A percentile compares a stretch with the other conserved stretches of the same genome.
phyloP scores from a whole-genome alignment of 2,888 invertebrate genomes.

The Xylota segnis region DNA sequence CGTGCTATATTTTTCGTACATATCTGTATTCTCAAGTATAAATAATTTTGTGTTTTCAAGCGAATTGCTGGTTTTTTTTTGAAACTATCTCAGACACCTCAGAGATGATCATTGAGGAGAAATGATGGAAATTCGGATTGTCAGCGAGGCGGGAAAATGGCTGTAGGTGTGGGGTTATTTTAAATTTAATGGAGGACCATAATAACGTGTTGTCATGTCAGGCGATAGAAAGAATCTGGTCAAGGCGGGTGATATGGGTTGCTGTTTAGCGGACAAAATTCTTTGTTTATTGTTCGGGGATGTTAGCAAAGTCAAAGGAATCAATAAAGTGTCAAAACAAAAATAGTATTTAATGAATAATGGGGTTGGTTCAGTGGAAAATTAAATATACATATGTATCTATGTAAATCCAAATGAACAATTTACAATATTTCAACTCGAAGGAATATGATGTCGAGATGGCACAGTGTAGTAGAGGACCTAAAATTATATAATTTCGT shows the following conservation, averaged over 20 bases:
- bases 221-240: constrained; percentile 16
- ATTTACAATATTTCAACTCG: too few relatives aligned
- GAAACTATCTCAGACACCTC: constrained; percentile 27
- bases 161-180: neutral
- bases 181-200: constrained; percentile 10
- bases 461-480: too few relatives aligned
- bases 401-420: too few relatives aligned
- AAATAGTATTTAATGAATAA: neutral
- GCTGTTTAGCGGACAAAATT: neutral
- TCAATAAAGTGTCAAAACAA: constrained; percentile 12
- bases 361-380: too few relatives aligned
- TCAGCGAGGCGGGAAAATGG: constrained; percentile 3
- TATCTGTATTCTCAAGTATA: constrained; percentile 8
- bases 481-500: too few relatives aligned
- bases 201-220: constrained; percentile 41
- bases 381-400: too few relatives aligned
- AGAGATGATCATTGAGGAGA: constrained; percentile 5
- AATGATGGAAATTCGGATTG: neutral
- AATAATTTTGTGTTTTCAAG: constrained; percentile 3
- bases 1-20: constrained; percentile 10
- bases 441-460: too few relatives aligned
- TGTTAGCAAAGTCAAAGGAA: neutral
- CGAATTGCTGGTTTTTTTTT: neutral
- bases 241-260: constrained; percentile 13
- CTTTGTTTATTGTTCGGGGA: constrained; percentile 28